Percentiles rank a stretch among this genome's conserved stretches.
Conservation (phyloP, 2,888 invertebrate species). For the Phalangium opilio region DNA sequence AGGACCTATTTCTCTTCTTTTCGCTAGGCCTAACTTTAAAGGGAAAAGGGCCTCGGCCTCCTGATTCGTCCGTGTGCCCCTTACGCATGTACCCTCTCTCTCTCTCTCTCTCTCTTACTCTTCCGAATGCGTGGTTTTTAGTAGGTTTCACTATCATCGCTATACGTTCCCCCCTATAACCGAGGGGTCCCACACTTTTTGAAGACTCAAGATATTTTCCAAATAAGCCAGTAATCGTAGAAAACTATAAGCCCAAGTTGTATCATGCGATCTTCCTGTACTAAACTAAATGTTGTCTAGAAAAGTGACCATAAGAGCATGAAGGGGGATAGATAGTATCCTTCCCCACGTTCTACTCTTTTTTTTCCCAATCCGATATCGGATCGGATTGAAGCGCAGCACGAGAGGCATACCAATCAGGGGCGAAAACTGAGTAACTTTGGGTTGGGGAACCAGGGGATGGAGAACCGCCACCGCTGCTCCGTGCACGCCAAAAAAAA, state of each 20-base stretch:
- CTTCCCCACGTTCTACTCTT: conserved; percentile 1
- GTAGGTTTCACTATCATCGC: background rate
- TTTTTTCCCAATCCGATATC: conserved; percentile 6
- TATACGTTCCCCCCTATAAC: background rate
- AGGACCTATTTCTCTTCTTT: too few relatives aligned
- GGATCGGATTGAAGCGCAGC: conserved; percentile 12
- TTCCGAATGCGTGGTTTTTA: too few relatives aligned
- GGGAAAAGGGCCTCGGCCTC: too few relatives aligned
- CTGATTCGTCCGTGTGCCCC: background rate
- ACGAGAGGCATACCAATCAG: conserved; percentile 4
- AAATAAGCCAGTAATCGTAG: too few relatives aligned
- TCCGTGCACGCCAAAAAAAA: conserved; percentile 1
- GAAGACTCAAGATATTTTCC: too few relatives aligned
- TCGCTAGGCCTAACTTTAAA: too few relatives aligned
- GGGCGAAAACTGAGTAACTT: background rate
- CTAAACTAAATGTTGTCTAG: too few relatives aligned
- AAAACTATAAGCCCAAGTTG: too few relatives aligned
- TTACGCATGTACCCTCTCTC: background rate
- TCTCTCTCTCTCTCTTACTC: background rate
- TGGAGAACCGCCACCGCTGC: background rate
- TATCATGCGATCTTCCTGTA: too few relatives aligned
- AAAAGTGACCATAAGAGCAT: too few relatives aligned
- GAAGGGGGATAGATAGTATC: too few relatives aligned
- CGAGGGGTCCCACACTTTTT: background rate
- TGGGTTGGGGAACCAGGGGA: background rate